Evolutionary conservation across 2,888 invertebrate genomes (phyloP), one percentile per base, ranked within the genome.

Genomic region (Pedicia rivosa): DNA sequence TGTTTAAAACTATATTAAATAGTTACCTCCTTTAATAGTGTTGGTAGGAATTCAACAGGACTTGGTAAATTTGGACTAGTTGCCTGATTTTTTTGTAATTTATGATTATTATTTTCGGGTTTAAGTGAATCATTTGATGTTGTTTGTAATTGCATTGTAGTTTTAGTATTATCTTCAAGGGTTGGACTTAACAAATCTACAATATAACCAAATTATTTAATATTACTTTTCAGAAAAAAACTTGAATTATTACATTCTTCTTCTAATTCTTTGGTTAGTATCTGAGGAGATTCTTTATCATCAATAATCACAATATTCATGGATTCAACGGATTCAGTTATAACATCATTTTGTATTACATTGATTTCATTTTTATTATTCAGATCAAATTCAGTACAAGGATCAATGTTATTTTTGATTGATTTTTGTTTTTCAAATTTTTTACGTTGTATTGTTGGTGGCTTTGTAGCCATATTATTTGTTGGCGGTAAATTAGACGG

Each of bases 31-130:
- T 36, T 36, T 5, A 28, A 19, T 30, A 37, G 42, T 31, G 36
- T 27, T 14, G 26, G 14, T 13, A 39, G 39, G 17, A 24, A 29
- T 24, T 44, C 45, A 20, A 44, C 48, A 15, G 46, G 43, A 33
- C 43, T 41, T 29, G 61, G 62, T 47, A 62, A 59, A 41, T 62
- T 62, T 39, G 61, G 61, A 51, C 61, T 62, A 41, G 61, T 62
- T 38, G 61, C 60, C 49, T 62, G 61, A 43, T 59, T 55, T 45
- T 60, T 55, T 46, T 59, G 59, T 37, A 57, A 57, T 42, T 52
- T 32, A 20, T 20, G 12, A 17, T 13, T 19, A 20, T 32, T 20
- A 6, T 17, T 20, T 9, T 32, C 20, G 9, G 32, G 14, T 12
- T 32, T 19, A 7, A 32, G 20, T 32, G 32, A 13, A 32, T 20